Percentiles rank a stretch among this genome's conserved stretches.
phyloP scores from a whole-genome alignment of 1,140 invertebrate species.

The Ditylenchus dipsaci region DNA sequence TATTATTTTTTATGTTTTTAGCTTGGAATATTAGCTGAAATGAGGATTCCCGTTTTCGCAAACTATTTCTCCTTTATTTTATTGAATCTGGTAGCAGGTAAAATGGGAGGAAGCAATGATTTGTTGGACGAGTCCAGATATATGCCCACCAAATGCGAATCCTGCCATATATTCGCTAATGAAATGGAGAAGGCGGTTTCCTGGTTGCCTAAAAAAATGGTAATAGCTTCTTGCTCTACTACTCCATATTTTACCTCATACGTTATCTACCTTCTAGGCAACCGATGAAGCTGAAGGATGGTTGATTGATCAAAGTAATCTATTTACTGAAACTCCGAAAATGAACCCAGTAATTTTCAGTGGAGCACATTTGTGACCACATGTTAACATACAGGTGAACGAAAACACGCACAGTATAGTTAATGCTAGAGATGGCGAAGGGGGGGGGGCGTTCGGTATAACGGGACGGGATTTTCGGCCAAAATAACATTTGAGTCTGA shows the following conservation, averaged over 20 bases:
- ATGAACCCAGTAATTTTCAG: too few relatives aligned
- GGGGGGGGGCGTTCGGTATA: too few relatives aligned
- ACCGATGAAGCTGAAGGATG: conserved; percentile 28
- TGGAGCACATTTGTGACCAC: too few relatives aligned
- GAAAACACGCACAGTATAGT: too few relatives aligned
- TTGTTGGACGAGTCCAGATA: conserved; percentile 2
- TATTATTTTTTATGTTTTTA: too few relatives aligned
- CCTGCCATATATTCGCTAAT: conserved; percentile 26
- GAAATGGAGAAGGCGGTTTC: conserved; percentile 29
- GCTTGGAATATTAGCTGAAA: too few relatives aligned
- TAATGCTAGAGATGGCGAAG: too few relatives aligned
- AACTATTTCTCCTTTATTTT: not conserved
- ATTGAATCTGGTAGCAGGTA: not conserved
- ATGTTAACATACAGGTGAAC: too few relatives aligned
- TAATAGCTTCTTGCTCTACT: too few relatives aligned
- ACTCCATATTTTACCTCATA: too few relatives aligned
- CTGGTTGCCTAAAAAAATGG: conserved; percentile 28
- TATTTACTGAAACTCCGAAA: not conserved
- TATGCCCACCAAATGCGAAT: conserved; percentile 48
- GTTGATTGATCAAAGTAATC: conserved; percentile 48
- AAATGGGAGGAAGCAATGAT: not conserved
- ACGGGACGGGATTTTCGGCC: too few relatives aligned
- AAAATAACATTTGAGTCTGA: too few relatives aligned
- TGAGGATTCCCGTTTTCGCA: not conserved
- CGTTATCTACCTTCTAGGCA: conserved; percentile 3